A percentile compares a stretch with the other conserved stretches of the same genome.
Conservation (phyloP, 23 tunicate genomes). For the Styela plicata region DNA sequence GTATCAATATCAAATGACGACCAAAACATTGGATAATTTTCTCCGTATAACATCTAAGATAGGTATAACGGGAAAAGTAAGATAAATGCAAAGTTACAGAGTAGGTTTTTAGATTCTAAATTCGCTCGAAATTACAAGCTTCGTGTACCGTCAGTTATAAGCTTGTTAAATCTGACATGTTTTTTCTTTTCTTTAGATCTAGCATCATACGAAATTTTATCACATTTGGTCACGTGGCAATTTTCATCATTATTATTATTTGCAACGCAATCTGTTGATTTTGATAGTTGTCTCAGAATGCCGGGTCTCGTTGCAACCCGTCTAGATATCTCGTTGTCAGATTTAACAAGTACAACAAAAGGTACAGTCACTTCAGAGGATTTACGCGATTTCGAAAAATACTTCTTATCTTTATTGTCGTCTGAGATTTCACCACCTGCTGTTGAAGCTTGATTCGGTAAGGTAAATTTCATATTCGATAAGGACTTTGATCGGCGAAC, state of each 20-base stretch:
- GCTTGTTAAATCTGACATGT: background rate
- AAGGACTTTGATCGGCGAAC: background rate
- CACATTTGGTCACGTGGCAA: background rate
- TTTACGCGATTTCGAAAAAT: too few species aligned
- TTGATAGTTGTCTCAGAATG: background rate
- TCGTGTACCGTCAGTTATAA: constrained; percentile 9
- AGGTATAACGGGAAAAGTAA: too few species aligned
- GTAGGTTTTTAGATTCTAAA: background rate
- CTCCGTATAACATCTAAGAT: too few species aligned
- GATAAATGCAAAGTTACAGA: background rate
- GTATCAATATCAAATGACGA: too few species aligned
- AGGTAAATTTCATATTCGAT: background rate
- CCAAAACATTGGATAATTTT: too few species aligned
- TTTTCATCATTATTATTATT: background rate
- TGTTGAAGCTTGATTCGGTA: too few species aligned
- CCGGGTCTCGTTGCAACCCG: background rate
- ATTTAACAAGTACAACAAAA: too few species aligned
- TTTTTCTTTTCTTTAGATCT: too few species aligned
- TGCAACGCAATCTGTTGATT: background rate
- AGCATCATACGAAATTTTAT: background rate
- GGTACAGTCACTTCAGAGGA: too few species aligned
- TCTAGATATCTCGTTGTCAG: too few species aligned
- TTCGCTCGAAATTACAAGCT: background rate
- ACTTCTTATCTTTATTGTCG: too few species aligned
- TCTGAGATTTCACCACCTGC: too few species aligned